Conservation (phyloP, 2,888 invertebrate species). For the Pheosia tremula region DNA sequence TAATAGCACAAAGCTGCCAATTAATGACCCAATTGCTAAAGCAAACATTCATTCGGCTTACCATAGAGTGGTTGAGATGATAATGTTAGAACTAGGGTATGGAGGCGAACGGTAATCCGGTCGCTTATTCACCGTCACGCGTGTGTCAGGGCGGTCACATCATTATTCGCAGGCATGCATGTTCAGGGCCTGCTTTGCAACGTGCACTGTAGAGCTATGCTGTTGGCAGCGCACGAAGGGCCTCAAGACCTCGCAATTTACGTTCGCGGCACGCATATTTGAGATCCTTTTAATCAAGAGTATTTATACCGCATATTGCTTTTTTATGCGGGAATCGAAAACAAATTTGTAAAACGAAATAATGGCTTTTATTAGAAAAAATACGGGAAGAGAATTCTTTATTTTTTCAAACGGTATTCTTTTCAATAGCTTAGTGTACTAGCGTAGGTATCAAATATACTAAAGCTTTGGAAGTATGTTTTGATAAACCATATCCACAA, state of each 20-base stretch:
- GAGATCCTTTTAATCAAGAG: slow-evolving; percentile 29
- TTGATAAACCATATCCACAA: too few relatives aligned
- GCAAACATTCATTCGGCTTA: slow-evolving; percentile 9
- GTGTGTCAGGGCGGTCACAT: slow-evolving; percentile 50
- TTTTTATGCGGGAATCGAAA: background rate
- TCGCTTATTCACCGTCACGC: slow-evolving; percentile 73
- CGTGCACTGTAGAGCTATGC: slow-evolving; percentile 18
- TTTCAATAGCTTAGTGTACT: too few relatives aligned
- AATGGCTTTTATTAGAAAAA: too few relatives aligned
- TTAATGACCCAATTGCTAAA: slow-evolving; percentile 15
- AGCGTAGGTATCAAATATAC: too few relatives aligned
- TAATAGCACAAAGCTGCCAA: slow-evolving; percentile 17
- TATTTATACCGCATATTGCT: slow-evolving; percentile 15
- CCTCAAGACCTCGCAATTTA: slow-evolving; percentile 37
- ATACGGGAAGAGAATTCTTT: too few relatives aligned
- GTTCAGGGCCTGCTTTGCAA: slow-evolving; percentile 46
- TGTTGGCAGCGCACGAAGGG: slow-evolving; percentile 25
- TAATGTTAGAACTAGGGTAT: slow-evolving; percentile 31
- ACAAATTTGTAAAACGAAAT: background rate
- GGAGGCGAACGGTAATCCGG: slow-evolving; percentile 40
- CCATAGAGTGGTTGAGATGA: slow-evolving; percentile 15
- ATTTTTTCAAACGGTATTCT: too few relatives aligned
- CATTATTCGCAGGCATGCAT: slow-evolving; percentile 78
- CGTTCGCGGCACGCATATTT: slow-evolving; percentile 29
- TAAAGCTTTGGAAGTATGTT: too few relatives aligned